Base-by-base conservation (phyloP, 2,113 vertebrate species). In the Oncorhynchus tshawytscha region DNA sequence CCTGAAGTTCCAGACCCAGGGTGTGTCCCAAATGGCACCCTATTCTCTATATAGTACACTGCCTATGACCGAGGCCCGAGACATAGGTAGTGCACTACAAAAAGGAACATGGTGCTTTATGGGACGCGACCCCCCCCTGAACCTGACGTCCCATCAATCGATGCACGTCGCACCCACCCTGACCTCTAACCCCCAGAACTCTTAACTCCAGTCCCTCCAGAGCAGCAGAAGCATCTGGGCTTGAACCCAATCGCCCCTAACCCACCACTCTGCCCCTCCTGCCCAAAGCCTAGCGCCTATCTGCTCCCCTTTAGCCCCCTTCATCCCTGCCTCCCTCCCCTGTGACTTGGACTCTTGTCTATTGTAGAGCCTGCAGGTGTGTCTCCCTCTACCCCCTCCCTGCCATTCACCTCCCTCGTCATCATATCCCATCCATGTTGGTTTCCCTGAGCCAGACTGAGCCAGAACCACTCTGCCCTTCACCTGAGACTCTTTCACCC, bases 1-100 rank as follows among this genome's bases (percentile, higher is more conserved):
- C 95, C 77, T 99, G 91, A 97, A 22, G 1, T 16, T 27, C 22
- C 45, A n/a, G 60, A 13, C 54, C 57, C 76, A 9, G 51, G 15
- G 1, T 16, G 51, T 1, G 12, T 16, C 16, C 51, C 51, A 54
- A n/a, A 22, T 18, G 60, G 60, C 60, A 27, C 4, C 11, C 64
- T 29, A 27, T 66, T 66, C 64, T 1, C 25, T 66, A 8, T 66
- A 13, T 25, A 11, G 22, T 65, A 25, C 62, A 65, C 62, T 65
- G 15, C 49, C 6, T 8, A 7, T 34, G 34, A 34, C 34, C 34
- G 6, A 51, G 49, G 9, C 15, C 15, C 6, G 49, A 15, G 9
- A 13, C 3, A 11, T 16, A 51, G 9, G 49, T 51, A 51, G 49
- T 51, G 49, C 15, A 13, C 49, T 51, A 51, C 12, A 34, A 51